Evolutionary conservation across 1,140 invertebrate species (phyloP), one percentile per base, ranked within the genome.

Genomic region (Diorhabda elongata): DNA sequence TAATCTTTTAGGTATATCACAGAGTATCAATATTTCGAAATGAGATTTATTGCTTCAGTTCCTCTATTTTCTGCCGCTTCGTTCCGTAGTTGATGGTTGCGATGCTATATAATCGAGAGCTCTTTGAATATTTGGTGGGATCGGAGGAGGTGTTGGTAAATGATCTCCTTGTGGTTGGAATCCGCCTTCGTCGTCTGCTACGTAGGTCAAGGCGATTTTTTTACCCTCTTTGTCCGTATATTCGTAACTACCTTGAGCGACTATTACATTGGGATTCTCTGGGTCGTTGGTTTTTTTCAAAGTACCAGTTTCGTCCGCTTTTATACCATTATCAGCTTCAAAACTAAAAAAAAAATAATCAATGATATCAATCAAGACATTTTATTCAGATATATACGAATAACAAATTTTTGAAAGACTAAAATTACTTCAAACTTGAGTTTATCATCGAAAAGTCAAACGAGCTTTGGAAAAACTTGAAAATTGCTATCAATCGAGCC

Each of bases 141-240:
- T 91, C 47, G 89, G 89, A 2, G 90, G 90, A 0, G 90, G 87
- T 2, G 89, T 91, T 9, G 90, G 90, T 42, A 92, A 76, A 81
- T 92, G 91, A 4, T 86, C 86, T 3, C 90, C 91, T 77, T 83
- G 80, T n/a, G 90, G 87, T 79, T 86, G 86, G 76, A 92, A 92
- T 42, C 90, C 91, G 69, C 87, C 87, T 74, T 90, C 90, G 75
- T 91, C 89, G 78, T 94, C 92, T 2, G 93, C 92, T 3, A 87
- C 85, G 78, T 95, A 96, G 67, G 86, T 88, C 1, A 96, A 81
- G 1, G 86, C 83, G 70, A 94, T 91, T 41, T 90, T 85, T 58
- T 88, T 89, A 64, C 92, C 92, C 75, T 94, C 91, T 2, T 91
- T 90, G 8, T 92, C 91, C 1, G 91, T 93, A 79, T 94, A 95